Percentiles rank a stretch among this genome's conserved stretches.
Evolutionary conservation across 1,140 invertebrate genomes (phyloP).

Genomic region (Campoletis sonorensis): DNA sequence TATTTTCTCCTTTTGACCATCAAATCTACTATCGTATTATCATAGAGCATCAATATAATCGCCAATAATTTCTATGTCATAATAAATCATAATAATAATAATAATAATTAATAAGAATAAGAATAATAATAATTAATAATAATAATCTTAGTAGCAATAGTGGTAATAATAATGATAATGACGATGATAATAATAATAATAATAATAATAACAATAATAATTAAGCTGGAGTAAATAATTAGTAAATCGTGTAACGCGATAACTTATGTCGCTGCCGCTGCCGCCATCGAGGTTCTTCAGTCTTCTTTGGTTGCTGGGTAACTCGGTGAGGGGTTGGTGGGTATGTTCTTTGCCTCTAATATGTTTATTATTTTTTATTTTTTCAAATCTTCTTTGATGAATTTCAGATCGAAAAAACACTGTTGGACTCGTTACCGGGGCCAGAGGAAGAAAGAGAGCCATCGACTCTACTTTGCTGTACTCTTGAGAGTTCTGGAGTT

Average conservation of each 20-base stretch:
- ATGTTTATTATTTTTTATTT: conserved; percentile 37
- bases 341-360: conserved; percentile 45
- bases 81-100: not conserved
- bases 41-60: no score
- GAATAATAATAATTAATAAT: no score
- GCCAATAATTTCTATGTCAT: no score
- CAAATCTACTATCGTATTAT: not conserved
- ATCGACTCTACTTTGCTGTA: no score
- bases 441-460: no score
- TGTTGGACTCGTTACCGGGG: no score
- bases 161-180: not conserved
- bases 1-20: not conserved
- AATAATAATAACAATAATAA: conserved; percentile 37
- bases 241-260: conserved; percentile 65
- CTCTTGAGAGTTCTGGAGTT: no score
- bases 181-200: not conserved
- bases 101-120: not conserved
- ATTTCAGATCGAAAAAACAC: no score
- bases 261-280: conserved; percentile 64
- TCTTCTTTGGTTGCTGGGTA: conserved; percentile 75
- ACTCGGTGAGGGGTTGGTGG: conserved; percentile 68
- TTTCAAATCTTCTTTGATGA: conserved; percentile 19
- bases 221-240: conserved; percentile 55
- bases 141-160: no score
- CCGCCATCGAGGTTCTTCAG: conserved; percentile 74